These are phyloP conservation scores for Ammospiza nelsoni DNA, from an alignment of 2,113 vertebrate species.

Conservation along the genomic window DNA sequence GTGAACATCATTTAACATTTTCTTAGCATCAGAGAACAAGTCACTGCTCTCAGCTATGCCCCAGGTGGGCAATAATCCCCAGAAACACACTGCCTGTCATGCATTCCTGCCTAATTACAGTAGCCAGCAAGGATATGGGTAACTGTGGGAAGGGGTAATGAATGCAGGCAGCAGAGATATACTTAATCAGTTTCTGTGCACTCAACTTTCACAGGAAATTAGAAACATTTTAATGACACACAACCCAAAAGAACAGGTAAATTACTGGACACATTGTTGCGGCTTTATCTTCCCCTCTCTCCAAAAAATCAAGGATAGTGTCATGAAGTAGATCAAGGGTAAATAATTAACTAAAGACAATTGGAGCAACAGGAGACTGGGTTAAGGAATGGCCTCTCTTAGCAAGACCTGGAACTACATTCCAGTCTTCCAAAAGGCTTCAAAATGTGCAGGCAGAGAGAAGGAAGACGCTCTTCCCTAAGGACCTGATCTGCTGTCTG, in stretches of 20 bases:
- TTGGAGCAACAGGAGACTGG: background rate
- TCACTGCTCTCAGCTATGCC: background rate
- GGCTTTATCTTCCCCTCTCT: background rate
- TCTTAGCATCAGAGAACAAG: slow-evolving; percentile 3
- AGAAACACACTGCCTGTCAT: background rate
- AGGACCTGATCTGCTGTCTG: background rate
- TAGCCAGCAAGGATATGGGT: background rate
- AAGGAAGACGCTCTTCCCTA: background rate
- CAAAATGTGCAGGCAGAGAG: background rate
- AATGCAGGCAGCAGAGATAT: background rate
- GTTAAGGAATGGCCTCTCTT: background rate
- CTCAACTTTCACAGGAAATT: slow-evolving; percentile 29
- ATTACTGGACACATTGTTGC: background rate
- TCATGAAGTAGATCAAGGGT: background rate
- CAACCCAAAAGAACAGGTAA: background rate
- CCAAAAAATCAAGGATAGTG: background rate
- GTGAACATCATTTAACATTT: background rate
- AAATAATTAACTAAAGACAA: background rate
- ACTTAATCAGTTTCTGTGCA: background rate
- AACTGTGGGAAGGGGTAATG: background rate
- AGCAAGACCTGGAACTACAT: background rate
- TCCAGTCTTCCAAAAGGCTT: background rate
- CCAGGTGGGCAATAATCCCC: background rate
- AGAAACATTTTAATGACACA: background rate
- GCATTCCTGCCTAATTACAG: slow-evolving; percentile 3